These are phyloP conservation scores for Nycticryphes semicollaris DNA, from an alignment of 2,113 vertebrate species.

Conservation along the genomic window DNA sequence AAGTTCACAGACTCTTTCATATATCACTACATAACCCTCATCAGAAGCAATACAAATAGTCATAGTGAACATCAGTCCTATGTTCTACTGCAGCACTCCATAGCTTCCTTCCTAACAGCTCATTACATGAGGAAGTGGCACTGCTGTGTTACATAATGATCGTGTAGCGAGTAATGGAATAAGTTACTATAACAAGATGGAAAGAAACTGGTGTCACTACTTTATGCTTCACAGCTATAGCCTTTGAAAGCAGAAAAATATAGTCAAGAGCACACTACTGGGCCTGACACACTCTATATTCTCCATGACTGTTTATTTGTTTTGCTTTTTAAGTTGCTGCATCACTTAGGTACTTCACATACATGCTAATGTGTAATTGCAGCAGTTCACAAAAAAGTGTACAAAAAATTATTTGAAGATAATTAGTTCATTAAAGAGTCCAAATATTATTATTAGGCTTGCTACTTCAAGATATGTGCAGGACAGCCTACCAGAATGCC, in stretches of 20 bases:
- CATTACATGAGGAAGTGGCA: neutral
- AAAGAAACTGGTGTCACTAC: neutral
- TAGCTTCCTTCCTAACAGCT: neutral
- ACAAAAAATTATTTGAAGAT: neutral
- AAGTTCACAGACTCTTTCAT: neutral
- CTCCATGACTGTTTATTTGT: neutral
- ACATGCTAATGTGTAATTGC: rapidly evolving
- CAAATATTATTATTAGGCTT: neutral
- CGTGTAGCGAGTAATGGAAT: neutral
- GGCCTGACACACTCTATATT: neutral
- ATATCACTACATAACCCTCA: neutral
- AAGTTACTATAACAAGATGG: neutral
- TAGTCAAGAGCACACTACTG: neutral
- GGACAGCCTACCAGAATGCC: neutral
- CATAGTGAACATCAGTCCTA: neutral
- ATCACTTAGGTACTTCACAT: neutral
- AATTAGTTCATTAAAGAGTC: neutral
- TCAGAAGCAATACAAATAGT: neutral
- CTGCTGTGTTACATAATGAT: neutral
- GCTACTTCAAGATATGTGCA: neutral
- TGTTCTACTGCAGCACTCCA: neutral
- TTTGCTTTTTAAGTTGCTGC: neutral
- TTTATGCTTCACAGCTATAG: neutral
- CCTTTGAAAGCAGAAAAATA: neutral
- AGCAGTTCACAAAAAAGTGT: neutral